Evolutionary conservation across 1,140 invertebrate species (phyloP).

Genomic region (Drosophila obscura): DNA sequence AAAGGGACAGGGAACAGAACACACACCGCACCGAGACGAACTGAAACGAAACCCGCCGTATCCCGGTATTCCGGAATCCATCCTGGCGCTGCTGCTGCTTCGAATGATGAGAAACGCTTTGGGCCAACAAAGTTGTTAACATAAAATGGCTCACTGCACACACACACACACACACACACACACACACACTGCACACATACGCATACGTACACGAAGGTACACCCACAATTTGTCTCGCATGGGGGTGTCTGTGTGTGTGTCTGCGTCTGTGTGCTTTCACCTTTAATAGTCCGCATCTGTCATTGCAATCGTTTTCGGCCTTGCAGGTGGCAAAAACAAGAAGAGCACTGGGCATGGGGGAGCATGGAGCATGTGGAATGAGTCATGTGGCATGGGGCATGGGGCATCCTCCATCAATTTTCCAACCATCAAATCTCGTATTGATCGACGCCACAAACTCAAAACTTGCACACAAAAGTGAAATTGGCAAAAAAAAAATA

Average conservation of each 20-base stretch:
- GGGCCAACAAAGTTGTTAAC: slow-evolving; percentile 65
- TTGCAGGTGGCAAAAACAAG: neutral
- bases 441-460: slow-evolving; percentile 1
- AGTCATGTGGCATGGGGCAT: too few relatives aligned
- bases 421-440: too few relatives aligned
- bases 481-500: neutral
- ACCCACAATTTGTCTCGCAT: slow-evolving; percentile 16
- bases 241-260: neutral
- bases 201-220: slow-evolving; percentile 2
- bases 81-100: neutral
- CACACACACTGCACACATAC: neutral
- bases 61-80: too few relatives aligned
- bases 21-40: too few relatives aligned
- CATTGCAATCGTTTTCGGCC: slow-evolving; percentile 35
- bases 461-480: slow-evolving; percentile 22
- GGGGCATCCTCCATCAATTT: too few relatives aligned
- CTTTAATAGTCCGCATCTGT: slow-evolving; percentile 44
- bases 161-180: slow-evolving; percentile 17
- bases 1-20: neutral
- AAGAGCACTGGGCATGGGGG: neutral
- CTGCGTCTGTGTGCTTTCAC: slow-evolving; percentile 24
- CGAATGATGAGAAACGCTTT: slow-evolving; percentile 38
- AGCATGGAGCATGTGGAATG: too few relatives aligned
- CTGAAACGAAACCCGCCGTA: too few relatives aligned
- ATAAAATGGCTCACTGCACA: slow-evolving; percentile 57